phyloP scores from a whole-genome alignment of 2,113 vertebrate genomes.

The Tragelaphus buxtoni region DNA sequence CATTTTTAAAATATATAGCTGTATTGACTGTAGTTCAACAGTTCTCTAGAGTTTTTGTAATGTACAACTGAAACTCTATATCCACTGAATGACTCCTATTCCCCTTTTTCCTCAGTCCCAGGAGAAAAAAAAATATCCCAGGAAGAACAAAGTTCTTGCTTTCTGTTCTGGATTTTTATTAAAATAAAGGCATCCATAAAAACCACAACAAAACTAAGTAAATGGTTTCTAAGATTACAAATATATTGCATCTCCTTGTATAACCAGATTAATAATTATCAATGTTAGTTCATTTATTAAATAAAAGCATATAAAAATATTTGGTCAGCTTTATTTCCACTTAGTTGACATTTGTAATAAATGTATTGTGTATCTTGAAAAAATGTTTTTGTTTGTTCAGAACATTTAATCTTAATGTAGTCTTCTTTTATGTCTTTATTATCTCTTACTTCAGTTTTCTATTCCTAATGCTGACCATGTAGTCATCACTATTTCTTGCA shows the following conservation, averaged over 20 bases:
- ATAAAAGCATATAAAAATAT: not conserved
- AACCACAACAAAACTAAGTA: not conserved
- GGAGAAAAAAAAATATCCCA: not conserved
- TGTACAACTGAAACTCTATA: not conserved
- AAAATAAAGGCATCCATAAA: not conserved
- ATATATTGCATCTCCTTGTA: not conserved
- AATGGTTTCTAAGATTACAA: not conserved
- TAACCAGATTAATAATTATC: not conserved
- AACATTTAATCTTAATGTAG: not conserved
- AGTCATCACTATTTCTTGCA: not conserved
- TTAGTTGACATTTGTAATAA: not conserved
- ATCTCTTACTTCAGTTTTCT: not conserved
- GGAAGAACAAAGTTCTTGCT: not conserved
- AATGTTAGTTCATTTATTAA: not conserved
- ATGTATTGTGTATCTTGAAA: not conserved
- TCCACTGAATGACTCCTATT: accelerated
- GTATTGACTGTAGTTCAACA: not conserved
- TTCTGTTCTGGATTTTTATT: not conserved
- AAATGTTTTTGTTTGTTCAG: not conserved
- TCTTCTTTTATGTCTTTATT: not conserved
- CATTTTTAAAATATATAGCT: not conserved
- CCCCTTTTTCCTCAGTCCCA: accelerated
- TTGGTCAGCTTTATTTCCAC: not conserved
- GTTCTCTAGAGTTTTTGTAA: not conserved
- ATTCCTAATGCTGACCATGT: not conserved